These are phyloP conservation scores for Grus americana DNA, from an alignment of 2,113 vertebrate species.

Conservation along the genomic window DNA sequence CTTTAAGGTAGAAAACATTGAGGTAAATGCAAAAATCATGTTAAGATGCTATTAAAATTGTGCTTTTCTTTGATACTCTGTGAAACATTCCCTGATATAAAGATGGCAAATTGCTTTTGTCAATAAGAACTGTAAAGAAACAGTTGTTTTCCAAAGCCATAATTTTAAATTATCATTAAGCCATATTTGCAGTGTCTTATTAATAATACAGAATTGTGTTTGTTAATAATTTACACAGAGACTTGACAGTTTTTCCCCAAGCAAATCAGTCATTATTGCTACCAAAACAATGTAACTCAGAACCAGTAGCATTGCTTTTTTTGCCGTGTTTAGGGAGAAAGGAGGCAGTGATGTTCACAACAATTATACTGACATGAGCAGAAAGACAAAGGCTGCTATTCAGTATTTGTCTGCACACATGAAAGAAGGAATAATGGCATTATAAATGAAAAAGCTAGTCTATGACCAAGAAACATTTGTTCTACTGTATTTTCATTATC, in stretches of 20 bases:
- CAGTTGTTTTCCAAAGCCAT: neutral
- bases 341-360: neutral
- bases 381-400: neutral
- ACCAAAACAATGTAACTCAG: neutral
- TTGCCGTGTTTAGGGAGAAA: neutral
- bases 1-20: neutral
- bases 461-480: neutral
- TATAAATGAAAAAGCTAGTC: neutral
- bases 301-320: neutral
- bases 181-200: neutral
- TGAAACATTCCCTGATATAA: neutral
- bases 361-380: neutral
- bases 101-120: neutral
- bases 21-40: neutral
- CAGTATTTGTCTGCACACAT: neutral
- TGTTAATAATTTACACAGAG: conserved; percentile 25
- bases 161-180: neutral
- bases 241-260: neutral
- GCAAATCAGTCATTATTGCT: neutral
- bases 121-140: neutral
- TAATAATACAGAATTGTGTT: conserved; percentile 19
- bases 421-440: neutral
- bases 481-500: neutral
- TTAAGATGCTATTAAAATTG: neutral
- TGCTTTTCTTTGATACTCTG: neutral